Conservation (phyloP, 2,797 vertebrate species). For the Petrocephalus sullivani region DNA sequence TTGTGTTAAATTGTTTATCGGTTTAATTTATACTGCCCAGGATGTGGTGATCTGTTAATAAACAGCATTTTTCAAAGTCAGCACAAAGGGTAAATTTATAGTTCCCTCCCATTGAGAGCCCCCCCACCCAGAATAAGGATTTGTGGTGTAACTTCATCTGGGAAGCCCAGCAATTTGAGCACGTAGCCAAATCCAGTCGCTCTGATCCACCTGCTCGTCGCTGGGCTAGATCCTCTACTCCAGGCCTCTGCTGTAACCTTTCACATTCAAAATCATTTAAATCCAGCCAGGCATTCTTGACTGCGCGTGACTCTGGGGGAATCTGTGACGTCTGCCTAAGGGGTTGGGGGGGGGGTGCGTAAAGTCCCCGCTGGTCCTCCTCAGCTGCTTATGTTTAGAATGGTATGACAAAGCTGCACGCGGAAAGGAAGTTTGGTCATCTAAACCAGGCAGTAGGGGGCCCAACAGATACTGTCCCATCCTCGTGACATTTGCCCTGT, state of each 20-base stretch:
- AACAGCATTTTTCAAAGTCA: constrained; percentile 38
- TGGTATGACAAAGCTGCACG: background rate
- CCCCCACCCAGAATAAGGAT: constrained; percentile 43
- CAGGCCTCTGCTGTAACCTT: constrained; percentile 20
- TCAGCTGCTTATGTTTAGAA: constrained; percentile 27
- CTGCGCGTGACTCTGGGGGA: constrained; percentile 5
- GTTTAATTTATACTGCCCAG: constrained; percentile 3
- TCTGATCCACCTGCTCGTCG: constrained; percentile 26
- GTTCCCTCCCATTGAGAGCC: constrained; percentile 34
- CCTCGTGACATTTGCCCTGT: background rate
- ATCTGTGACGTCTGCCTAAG: background rate
- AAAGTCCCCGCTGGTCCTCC: background rate
- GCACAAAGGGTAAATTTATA: constrained; percentile 50
- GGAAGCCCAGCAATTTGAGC: constrained; percentile 25
- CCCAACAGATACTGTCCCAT: background rate
- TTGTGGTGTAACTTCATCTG: constrained; percentile 50
- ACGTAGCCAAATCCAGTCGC: background rate
- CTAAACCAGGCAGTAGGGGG: background rate
- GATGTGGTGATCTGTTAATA: background rate
- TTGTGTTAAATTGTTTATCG: background rate
- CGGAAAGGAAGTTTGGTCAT: background rate
- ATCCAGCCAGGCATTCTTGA: constrained; percentile 3
- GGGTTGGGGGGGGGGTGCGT: background rate
- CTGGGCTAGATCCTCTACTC: background rate
- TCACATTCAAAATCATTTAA: constrained; percentile 30